A percentile compares a stretch with the other conserved stretches of the same genome.
phyloP scores from a whole-genome alignment of 2,888 invertebrate species.

The Yponomeuta malinellus region DNA sequence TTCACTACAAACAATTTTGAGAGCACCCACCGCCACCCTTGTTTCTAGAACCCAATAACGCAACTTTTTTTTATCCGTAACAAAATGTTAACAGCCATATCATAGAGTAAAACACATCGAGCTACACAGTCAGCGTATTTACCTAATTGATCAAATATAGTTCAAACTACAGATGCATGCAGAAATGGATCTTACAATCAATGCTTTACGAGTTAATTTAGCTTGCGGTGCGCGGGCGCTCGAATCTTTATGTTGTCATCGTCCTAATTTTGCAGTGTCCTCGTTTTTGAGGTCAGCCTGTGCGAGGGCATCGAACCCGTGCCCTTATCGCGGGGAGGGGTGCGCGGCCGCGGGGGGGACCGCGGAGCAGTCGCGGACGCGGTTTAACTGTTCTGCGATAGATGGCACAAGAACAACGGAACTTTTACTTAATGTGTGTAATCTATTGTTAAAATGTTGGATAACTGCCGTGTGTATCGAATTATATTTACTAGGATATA shows the following conservation, averaged over 20 bases:
- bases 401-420: slow-evolving; percentile 43
- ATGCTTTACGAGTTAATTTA: slow-evolving; percentile 43
- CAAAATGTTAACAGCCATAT: no score
- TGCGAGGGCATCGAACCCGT: slow-evolving; percentile 75
- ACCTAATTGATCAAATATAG: slow-evolving; percentile 75
- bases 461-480: no score
- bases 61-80: no score
- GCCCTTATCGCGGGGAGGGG: slow-evolving; percentile 70
- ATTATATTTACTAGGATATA: no score
- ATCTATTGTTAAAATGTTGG: no score
- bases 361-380: slow-evolving; percentile 32
- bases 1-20: no score
- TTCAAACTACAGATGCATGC: slow-evolving; percentile 36
- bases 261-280: slow-evolving; percentile 80
- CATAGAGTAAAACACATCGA: slow-evolving; percentile 26
- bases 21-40: no score
- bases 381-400: slow-evolving; percentile 48
- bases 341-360: slow-evolving; percentile 35
- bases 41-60: no score
- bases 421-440: neutral
- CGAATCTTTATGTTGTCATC: slow-evolving; percentile 72
- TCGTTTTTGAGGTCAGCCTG: slow-evolving; percentile 83
- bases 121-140: slow-evolving; percentile 71
- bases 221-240: slow-evolving; percentile 47
- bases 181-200: slow-evolving; percentile 35